Evolutionary conservation across 2,113 vertebrate species (phyloP).

Genomic region (Corythornis vintsioides): DNA sequence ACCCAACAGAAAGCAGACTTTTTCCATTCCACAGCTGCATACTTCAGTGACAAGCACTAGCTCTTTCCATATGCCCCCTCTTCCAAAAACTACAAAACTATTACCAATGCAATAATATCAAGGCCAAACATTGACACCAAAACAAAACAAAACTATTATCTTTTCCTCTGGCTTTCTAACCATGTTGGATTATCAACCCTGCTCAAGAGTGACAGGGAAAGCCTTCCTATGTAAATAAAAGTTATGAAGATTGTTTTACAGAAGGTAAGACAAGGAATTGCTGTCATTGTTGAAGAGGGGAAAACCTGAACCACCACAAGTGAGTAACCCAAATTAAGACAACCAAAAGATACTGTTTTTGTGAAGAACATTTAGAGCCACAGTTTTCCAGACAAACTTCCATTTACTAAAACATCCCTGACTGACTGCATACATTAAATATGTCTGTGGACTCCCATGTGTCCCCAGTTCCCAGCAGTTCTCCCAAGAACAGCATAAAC

Average conservation of each 20-base stretch:
- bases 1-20: neutral
- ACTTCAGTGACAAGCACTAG: neutral
- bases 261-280: neutral
- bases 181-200: neutral
- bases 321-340: neutral
- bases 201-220: neutral
- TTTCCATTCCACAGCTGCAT: neutral
- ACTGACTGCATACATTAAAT: neutral
- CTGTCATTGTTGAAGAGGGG: neutral
- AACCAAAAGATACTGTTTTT: neutral
- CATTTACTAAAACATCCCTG: neutral
- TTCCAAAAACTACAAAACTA: constrained; percentile 15
- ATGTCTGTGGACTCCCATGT: neutral
- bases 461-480: neutral
- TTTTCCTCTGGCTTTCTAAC: neutral
- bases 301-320: neutral
- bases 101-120: neutral
- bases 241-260: neutral
- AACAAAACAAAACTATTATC: neutral
- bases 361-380: neutral
- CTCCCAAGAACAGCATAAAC: neutral
- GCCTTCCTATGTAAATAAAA: neutral
- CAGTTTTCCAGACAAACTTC: constrained; percentile 17
- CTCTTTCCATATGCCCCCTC: neutral
- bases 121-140: neutral